These are phyloP conservation scores for Cervus canadensis DNA, from an alignment of 2,113 vertebrate genomes.

Conservation along the genomic window DNA sequence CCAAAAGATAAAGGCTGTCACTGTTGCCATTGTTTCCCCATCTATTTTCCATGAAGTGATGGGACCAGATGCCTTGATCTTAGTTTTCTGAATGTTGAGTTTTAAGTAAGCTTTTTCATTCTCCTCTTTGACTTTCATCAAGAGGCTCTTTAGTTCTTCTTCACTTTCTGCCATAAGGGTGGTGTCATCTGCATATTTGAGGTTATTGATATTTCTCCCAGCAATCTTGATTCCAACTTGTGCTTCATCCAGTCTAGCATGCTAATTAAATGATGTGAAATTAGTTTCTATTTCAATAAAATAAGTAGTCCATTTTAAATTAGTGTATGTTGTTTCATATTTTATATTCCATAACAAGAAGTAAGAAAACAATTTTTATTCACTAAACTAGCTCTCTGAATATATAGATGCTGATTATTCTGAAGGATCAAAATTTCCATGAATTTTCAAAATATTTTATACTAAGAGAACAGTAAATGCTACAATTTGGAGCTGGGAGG, in stretches of 20 bases:
- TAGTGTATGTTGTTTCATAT: neutral
- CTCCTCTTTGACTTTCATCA: neutral
- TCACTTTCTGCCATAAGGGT: neutral
- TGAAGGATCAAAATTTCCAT: neutral
- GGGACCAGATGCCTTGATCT: neutral
- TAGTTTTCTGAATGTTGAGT: neutral
- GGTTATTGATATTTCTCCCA: neutral
- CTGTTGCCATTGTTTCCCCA: neutral
- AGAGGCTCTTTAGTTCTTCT: neutral
- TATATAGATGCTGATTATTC: neutral
- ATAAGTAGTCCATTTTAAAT: neutral
- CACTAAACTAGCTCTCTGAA: neutral
- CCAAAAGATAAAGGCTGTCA: neutral
- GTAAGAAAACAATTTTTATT: neutral
- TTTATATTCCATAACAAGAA: neutral
- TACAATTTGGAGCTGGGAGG: neutral
- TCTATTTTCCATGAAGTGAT: neutral
- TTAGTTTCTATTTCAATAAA: constrained; percentile 8
- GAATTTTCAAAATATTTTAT: neutral
- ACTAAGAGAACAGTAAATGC: neutral
- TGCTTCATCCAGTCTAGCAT: neutral
- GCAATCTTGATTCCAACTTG: neutral
- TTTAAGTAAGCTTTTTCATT: neutral
- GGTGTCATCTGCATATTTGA: neutral
- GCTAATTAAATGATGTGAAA: neutral